Percentiles rank a stretch among this genome's conserved stretches.
phyloP scores from a whole-genome alignment of 2,888 invertebrate genomes.

The Myathropa florea region DNA sequence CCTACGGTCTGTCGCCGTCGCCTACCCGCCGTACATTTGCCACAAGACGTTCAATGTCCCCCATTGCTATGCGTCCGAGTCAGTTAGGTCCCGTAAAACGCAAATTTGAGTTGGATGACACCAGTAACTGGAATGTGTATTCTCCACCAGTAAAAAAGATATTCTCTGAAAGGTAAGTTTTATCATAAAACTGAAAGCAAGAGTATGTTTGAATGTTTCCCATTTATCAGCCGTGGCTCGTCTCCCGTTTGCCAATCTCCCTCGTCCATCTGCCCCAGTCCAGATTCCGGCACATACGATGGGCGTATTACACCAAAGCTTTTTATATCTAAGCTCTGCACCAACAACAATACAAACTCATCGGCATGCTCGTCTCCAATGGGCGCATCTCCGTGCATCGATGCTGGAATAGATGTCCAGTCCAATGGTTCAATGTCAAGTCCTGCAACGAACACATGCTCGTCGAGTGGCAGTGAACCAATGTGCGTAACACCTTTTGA shows the following conservation, averaged over 20 bases:
- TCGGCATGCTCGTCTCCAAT: slow-evolving; percentile 79
- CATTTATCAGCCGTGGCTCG: slow-evolving; percentile 77
- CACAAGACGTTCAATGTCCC: slow-evolving; percentile 92
- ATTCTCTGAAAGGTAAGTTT: slow-evolving; percentile 78
- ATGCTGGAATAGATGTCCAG: slow-evolving; percentile 72
- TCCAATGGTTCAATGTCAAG: slow-evolving; percentile 65
- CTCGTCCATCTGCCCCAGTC: slow-evolving; percentile 80
- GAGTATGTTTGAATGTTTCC: not conserved
- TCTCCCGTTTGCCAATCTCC: slow-evolving; percentile 81
- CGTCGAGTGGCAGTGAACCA: slow-evolving; percentile 76
- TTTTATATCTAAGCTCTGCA: slow-evolving; percentile 79
- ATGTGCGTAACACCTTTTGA: slow-evolving; percentile 76
- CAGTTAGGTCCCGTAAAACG: slow-evolving; percentile 85
- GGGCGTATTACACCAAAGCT: slow-evolving; percentile 81
- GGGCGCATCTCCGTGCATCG: slow-evolving; percentile 77
- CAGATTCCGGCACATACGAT: slow-evolving; percentile 80
- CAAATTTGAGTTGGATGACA: slow-evolving; percentile 80
- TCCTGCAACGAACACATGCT: slow-evolving; percentile 72
- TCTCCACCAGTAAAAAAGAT: slow-evolving; percentile 80
- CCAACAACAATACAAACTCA: slow-evolving; percentile 75
- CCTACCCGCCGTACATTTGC: slow-evolving; percentile 92
- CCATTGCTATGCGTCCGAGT: slow-evolving; percentile 91
- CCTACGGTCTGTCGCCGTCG: slow-evolving; percentile 88
- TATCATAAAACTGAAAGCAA: not conserved
- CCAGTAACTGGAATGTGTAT: slow-evolving; percentile 78